A percentile compares a stretch with the other conserved stretches of the same genome.
These are phyloP conservation scores for Poecile montanus DNA, from an alignment of 2,797 vertebrate genomes.

Conservation along the genomic window DNA sequence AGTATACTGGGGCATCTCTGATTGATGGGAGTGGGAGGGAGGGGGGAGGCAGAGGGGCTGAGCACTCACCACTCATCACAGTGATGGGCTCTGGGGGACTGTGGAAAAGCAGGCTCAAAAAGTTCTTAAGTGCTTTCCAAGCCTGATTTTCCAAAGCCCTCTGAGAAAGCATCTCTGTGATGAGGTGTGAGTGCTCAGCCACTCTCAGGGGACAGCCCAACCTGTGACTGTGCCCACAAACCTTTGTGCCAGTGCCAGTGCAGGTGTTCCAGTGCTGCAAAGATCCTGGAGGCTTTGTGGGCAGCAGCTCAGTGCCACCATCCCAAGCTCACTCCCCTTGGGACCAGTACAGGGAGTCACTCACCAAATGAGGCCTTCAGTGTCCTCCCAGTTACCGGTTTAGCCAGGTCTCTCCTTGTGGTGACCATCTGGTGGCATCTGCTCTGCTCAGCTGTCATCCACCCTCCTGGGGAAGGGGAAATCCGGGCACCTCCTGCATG, in stretches of 20 bases:
- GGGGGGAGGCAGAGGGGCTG: not conserved
- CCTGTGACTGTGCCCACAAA: not conserved
- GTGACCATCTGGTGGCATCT: slow-evolving; percentile 55
- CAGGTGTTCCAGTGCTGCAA: too few relatives aligned
- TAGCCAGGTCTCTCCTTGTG: rapidly evolving
- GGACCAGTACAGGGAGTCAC: not conserved
- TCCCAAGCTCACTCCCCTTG: rapidly evolving
- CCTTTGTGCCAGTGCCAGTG: not conserved
- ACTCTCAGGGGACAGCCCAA: not conserved
- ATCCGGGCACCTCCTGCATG: rapidly evolving
- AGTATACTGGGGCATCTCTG: not conserved
- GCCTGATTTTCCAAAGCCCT: not conserved
- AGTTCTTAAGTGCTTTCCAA: not conserved
- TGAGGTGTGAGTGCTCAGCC: not conserved
- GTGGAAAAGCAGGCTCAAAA: not conserved
- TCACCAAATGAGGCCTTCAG: not conserved
- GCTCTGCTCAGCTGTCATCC: slow-evolving; percentile 5
- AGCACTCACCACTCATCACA: not conserved
- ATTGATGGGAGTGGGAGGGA: not conserved
- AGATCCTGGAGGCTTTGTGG: not conserved
- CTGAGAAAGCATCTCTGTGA: not conserved
- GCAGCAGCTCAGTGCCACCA: not conserved
- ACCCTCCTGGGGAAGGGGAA: not conserved
- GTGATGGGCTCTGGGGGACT: rapidly evolving
- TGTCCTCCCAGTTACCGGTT: not conserved